Percentiles rank a stretch among this genome's conserved stretches.
These are phyloP conservation scores for Sepioteuthis lessoniana DNA, from an alignment of 2,888 invertebrate genomes.

Conservation along the genomic window DNA sequence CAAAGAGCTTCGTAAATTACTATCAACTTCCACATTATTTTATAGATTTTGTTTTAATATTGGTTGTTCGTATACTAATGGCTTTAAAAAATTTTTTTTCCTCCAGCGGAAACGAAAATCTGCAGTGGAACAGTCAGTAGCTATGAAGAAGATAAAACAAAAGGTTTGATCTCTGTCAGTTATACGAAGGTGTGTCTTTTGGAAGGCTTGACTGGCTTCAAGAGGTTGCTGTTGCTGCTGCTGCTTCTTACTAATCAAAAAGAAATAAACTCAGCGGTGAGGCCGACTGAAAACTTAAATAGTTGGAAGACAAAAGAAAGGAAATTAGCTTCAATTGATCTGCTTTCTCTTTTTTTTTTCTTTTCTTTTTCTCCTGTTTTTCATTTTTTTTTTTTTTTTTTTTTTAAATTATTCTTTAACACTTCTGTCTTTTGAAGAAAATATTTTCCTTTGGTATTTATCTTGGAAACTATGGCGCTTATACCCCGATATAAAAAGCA, in stretches of 20 bases:
- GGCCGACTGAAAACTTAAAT: background rate
- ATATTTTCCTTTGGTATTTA: background rate
- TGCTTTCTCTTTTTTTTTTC: too few species aligned
- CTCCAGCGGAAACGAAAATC: constrained; percentile 77
- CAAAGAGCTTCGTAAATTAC: too few species aligned
- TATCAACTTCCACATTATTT: too few species aligned
- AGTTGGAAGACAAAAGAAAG: background rate
- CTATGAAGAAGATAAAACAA: constrained; percentile 76
- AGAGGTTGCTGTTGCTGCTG: background rate
- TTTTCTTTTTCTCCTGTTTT: too few species aligned
- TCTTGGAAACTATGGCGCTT: background rate
- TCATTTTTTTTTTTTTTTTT: background rate
- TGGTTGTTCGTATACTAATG: background rate
- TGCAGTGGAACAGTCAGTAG: constrained; percentile 76
- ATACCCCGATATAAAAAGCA: background rate
- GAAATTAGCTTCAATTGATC: too few species aligned
- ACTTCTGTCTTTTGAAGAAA: background rate
- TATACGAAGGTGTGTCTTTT: background rate
- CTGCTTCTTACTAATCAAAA: background rate
- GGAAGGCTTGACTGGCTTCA: background rate
- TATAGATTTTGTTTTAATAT: background rate
- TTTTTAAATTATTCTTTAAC: background rate
- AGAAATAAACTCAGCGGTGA: too few species aligned
- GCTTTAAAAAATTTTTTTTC: constrained; percentile 47
- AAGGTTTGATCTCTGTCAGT: constrained; percentile 55